Conservation (phyloP, 2,113 vertebrate genomes). For the Sander lucioperca region DNA sequence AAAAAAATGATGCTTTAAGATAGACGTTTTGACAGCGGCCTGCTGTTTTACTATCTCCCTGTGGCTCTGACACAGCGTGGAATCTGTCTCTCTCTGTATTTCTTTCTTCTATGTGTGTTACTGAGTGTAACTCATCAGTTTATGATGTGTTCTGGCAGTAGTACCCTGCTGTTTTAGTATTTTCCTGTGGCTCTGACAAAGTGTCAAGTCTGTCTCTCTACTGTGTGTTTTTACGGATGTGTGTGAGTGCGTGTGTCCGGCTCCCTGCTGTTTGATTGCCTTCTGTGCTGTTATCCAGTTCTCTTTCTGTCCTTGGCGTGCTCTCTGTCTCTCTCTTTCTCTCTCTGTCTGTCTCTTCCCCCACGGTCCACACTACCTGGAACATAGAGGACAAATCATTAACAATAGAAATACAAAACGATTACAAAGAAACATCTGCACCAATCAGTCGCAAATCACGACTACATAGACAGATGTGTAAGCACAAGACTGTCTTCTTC, state of each 20-base stretch:
- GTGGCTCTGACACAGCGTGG: slow-evolving; percentile 21
- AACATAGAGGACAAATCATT: slow-evolving; percentile 3
- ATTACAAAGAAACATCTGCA: background rate
- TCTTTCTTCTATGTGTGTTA: background rate
- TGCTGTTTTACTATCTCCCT: slow-evolving; percentile 55
- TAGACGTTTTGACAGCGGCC: slow-evolving; percentile 32
- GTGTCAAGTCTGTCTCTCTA: slow-evolving; percentile 39
- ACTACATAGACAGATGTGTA: background rate
- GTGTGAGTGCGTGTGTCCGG: slow-evolving; percentile 21
- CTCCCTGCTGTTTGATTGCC: slow-evolving; percentile 60
- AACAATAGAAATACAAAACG: background rate
- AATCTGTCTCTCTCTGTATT: slow-evolving; percentile 11
- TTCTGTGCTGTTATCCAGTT: slow-evolving; percentile 44
- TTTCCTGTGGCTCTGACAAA: slow-evolving; percentile 56
- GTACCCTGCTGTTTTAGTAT: slow-evolving; percentile 67
- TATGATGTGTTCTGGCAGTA: slow-evolving; percentile 48
- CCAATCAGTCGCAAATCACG: background rate
- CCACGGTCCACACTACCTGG: slow-evolving; percentile 9
- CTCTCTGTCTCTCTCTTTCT: background rate
- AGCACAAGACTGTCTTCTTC: background rate
- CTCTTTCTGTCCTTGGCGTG: background rate
- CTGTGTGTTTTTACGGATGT: slow-evolving; percentile 24
- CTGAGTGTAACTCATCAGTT: slow-evolving; percentile 51
- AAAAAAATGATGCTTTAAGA: background rate
- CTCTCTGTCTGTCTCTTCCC: slow-evolving; percentile 9